Percentiles rank a stretch among this genome's conserved stretches.
These are phyloP conservation scores for Lepus americanus DNA, from an alignment of 2,113 vertebrate genomes.

Conservation along the genomic window DNA sequence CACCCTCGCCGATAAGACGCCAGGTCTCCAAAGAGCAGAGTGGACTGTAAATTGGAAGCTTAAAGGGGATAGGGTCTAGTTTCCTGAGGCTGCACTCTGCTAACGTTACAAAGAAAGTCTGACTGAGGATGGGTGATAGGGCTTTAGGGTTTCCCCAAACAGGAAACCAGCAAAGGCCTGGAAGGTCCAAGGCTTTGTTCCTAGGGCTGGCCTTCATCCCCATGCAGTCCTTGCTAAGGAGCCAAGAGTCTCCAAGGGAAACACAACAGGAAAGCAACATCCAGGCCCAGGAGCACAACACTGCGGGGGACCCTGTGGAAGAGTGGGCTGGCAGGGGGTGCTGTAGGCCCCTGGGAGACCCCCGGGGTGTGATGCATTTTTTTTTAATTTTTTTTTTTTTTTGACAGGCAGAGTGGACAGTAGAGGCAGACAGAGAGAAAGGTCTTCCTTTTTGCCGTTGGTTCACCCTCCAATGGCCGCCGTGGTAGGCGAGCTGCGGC, in stretches of 20 bases:
- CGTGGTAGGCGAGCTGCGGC: no score
- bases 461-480: no score
- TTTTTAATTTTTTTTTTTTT: no score
- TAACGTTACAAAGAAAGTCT: slow-evolving; percentile 74
- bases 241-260: slow-evolving; percentile 53
- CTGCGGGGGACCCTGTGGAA: no score
- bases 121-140: slow-evolving; percentile 69
- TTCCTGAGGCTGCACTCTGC: slow-evolving; percentile 65
- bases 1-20: slow-evolving; percentile 66
- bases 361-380: no score
- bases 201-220: slow-evolving; percentile 66
- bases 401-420: no score
- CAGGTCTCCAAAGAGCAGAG: slow-evolving; percentile 33
- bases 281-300: not conserved
- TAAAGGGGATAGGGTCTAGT: slow-evolving; percentile 7
- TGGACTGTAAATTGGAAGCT: slow-evolving; percentile 54
- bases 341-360: not conserved
- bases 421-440: no score
- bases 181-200: slow-evolving; percentile 68
- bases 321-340: no score
- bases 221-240: slow-evolving; percentile 66
- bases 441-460: no score
- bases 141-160: slow-evolving; percentile 80
- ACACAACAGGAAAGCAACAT: slow-evolving; percentile 54
- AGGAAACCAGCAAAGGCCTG: slow-evolving; percentile 70